Evolutionary conservation across 2,797 vertebrate genomes (phyloP).

Genomic region (Myotis pilosus): DNA sequence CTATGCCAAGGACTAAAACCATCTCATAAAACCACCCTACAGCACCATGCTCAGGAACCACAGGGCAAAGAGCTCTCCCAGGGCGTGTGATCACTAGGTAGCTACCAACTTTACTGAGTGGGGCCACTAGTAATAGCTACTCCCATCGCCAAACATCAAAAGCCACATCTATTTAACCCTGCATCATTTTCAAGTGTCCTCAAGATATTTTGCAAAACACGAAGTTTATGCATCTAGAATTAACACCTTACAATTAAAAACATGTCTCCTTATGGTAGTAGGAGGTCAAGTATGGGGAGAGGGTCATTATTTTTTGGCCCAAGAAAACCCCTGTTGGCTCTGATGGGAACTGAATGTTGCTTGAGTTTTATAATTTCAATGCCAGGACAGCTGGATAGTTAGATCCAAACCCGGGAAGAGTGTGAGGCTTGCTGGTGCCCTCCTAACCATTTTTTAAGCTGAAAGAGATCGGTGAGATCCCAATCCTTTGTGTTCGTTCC

Average conservation of each 20-base stretch:
- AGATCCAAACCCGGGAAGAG: background rate
- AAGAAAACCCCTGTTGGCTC: background rate
- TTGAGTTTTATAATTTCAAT: background rate
- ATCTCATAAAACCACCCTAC: background rate
- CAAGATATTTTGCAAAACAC: background rate
- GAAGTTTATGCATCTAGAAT: background rate
- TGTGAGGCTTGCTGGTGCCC: background rate
- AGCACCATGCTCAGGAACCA: background rate
- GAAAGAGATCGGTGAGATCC: background rate
- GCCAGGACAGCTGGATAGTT: background rate
- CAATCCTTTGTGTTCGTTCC: background rate
- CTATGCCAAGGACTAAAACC: background rate
- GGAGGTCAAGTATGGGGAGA: background rate
- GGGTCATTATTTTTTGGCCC: background rate
- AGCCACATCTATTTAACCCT: background rate
- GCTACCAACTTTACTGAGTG: background rate
- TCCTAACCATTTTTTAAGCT: background rate
- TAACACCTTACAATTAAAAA: background rate
- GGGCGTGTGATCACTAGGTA: background rate
- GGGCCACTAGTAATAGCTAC: background rate
- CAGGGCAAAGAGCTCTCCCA: background rate
- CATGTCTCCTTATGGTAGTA: background rate
- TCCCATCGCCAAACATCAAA: background rate
- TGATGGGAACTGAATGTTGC: background rate
- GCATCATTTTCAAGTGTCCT: background rate